Evolutionary conservation across 2,888 invertebrate genomes (phyloP), one percentile per base, ranked within the genome.

Genomic region (Amorpha juglandis): DNA sequence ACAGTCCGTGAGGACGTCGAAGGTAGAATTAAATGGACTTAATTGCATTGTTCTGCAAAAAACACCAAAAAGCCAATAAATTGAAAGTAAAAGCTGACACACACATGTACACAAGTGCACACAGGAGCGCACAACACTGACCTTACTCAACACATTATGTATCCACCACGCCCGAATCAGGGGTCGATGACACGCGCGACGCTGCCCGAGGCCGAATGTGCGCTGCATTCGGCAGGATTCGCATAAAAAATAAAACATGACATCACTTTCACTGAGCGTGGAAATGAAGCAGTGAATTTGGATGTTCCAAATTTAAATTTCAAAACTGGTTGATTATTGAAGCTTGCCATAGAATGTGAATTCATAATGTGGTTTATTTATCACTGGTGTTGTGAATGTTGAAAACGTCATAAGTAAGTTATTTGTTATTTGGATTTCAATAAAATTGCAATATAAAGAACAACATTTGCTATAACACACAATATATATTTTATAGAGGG

Each of bases 81-180:
- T 75, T 81, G 89, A 91, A 91, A 92, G 91, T 91, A 91, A 91
- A 89, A 91, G 88, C 86, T 69, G 77, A 80, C 75, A 68, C 78
- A 80, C 78, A 81, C 78, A 71, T 71, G 67, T 70, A 72, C 72
- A 69, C 64, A 71, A 71, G 38, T 38, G 58, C 58, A 58, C 58
- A 58, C 58, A 58, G 19, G 58, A 21, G 42, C 19, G 58, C 77
- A 83, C 84, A 86, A 77, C 80, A 86, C 89, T 92, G 92, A 92
- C 92, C 92, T 92, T 92, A 87, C 90, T 79, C 91, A 92, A 92
- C 86, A 78, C 58, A 58, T 58, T 78, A 86, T 87, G 87, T 83
- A 83, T 79, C 84, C 84, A 78, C 81, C 63, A 79, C 86, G 87
- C 83, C 90, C 92, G 88, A 91, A 92, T 86, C 87, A 78, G 80